Base-by-base conservation (phyloP, 2,113 vertebrate species). In the Rousettus leschenaultii region DNA sequence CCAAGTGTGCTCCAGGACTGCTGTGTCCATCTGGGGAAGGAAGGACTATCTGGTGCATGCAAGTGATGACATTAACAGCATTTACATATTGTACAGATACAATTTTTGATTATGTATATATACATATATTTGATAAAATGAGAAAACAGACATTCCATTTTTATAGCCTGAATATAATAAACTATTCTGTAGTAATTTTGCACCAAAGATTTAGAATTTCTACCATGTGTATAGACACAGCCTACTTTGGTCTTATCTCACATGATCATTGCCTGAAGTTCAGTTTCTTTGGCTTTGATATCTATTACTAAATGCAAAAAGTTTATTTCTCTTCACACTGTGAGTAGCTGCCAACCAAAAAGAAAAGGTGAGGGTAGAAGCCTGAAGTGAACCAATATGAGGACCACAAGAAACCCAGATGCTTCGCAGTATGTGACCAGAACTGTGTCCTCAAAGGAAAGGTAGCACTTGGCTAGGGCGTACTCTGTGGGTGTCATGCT, bases 391-490 rank as follows among this genome's bases (percentile, higher is more conserved):
- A 97, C 98, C 83, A 99, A 96, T 57, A 98, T 11, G 71, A 99
- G 97, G 97, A 99, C 80, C 65, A 98, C 80, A 30, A 99, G 97
- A 96, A 98, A 89, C 82, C 96, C 98, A 0, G 98, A 99, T 16
- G 98, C 98, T 33, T 97, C 98, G 61, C 98, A 98, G 98, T 99
- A 99, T 0, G 98, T 97, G 53, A 97, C 73, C 97, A 99, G 98
- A 90, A 99, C 99, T 6, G 98, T 99, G 98, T 98, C 98, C 98
- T 99, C 99, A 15, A 97, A 95, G 0, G 99, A 99, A 93, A 99
- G 99, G 98, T 99, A 99, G 97, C 99, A 99, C 98, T 99, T 99
- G 94, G 98, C 98, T 82, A 99, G 98, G 59, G 98, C 93, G 68
- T 99, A 99, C 43, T 98, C 98, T 74, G 95, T 82, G 19, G 99